Conservation (phyloP, 2,113 vertebrate genomes). For the Cisticola juncidis region DNA sequence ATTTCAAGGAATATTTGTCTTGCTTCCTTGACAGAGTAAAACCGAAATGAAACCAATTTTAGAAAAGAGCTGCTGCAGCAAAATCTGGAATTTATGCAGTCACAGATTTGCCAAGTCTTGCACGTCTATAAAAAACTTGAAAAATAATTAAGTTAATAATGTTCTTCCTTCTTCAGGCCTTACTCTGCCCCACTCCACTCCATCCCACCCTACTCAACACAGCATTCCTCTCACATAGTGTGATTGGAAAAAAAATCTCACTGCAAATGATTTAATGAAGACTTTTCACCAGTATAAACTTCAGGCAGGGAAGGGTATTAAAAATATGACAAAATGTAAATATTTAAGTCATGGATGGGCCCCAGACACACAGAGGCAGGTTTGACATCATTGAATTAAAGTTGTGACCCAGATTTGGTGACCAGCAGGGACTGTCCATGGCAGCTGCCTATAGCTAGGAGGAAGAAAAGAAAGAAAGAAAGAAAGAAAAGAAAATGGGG, state of each 20-base stretch:
- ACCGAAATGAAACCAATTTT: background rate
- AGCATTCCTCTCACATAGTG: background rate
- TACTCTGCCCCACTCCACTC: background rate
- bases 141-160: background rate
- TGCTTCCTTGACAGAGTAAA: background rate
- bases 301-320: background rate
- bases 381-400: background rate
- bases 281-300: background rate
- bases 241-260: background rate
- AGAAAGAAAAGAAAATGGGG: background rate
- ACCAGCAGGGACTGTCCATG: background rate
- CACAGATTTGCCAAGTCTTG: background rate
- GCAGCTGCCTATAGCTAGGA: background rate
- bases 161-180: background rate
- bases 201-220: background rate
- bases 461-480: no score
- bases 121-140: background rate
- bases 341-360: background rate
- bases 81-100: background rate
- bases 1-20: background rate
- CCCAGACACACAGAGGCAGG: background rate
- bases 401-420: background rate
- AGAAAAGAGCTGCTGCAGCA: background rate
- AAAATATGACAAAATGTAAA: background rate
- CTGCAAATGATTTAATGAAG: background rate